Percentiles rank a stretch among this genome's conserved stretches.
Conservation (phyloP, 1,140 invertebrate species). For the Patella vulgata region DNA sequence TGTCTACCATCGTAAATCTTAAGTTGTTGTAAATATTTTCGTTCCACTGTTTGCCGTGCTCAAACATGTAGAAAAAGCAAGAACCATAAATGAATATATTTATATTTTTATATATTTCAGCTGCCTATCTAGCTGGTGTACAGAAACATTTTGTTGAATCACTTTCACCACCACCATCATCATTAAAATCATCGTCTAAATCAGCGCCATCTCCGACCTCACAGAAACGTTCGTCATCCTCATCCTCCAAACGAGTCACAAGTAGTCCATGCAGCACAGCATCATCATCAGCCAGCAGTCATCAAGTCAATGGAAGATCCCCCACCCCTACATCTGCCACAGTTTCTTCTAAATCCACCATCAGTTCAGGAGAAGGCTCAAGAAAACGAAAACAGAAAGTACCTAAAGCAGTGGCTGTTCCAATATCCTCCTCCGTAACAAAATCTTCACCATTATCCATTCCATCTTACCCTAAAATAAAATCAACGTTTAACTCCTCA, state of each 20-base stretch:
- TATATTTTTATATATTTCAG: neutral
- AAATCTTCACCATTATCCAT: neutral
- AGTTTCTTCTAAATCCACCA: conserved; percentile 30
- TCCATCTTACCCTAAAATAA: neutral
- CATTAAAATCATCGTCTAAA: conserved; percentile 18
- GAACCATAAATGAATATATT: neutral
- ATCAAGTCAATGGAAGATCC: too few relatives aligned
- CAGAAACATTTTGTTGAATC: neutral
- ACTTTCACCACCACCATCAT: conserved; percentile 12
- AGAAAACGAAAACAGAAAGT: conserved; percentile 13
- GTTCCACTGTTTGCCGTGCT: too few relatives aligned
- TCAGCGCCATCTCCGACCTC: conserved; percentile 5
- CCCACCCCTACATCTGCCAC: too few relatives aligned
- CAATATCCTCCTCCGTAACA: neutral
- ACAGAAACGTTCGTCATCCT: conserved; percentile 14
- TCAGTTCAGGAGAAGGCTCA: conserved; percentile 15
- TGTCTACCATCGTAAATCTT: too few relatives aligned
- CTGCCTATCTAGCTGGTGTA: neutral
- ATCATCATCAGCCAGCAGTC: too few relatives aligned
- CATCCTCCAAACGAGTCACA: conserved; percentile 28
- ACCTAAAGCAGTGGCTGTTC: conserved; percentile 3
- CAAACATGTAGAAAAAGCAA: too few relatives aligned
- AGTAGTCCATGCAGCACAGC: too few relatives aligned
- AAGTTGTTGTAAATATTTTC: too few relatives aligned
- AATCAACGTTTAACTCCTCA: neutral